Evolutionary conservation across 2,113 vertebrate genomes (phyloP), one percentile per base, ranked within the genome.

Genomic region (Psephotus haematonotus): DNA sequence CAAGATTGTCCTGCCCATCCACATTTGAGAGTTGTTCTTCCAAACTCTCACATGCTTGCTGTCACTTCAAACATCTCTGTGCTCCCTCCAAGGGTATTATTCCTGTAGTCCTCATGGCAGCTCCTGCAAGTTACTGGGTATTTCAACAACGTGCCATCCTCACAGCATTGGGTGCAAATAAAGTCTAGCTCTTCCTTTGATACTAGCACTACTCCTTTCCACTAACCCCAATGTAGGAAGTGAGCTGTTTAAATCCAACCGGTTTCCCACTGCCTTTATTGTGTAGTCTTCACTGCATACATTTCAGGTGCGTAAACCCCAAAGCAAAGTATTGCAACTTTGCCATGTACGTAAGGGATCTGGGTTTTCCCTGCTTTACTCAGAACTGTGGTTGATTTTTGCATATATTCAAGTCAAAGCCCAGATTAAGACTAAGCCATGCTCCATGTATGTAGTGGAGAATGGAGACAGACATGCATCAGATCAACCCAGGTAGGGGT

Each of bases 401-500:
- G 8, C 9, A 10, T 33, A 14, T 53, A 71, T 35, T 41, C 27
- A 29, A 53, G 31, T 18, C 22, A 69, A 59, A 9, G 5, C 18
- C 43, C 50, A 28, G 31, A 10, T 67, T 50, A 79, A 85, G 91
- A 65, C 33, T 53, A 82, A 59, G 7, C 53, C 37, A 17, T 41
- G 41, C 2, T 83, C 18, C 1, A 0, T 52, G 59, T 59, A 37
- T 37, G 37, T 37, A 37, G 37, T 37, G 37, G 37, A 37, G 37
- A 53, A 88, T 10, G 9, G 13, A 50, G 75, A 25, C 41, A 77
- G 17, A 11, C 33, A 35, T 60, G 46, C 11, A n/a, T 35, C 55
- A 59, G 2, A 74, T 13, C 0, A 0, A 46, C 15, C 11, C 19
- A 19, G 46, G 10, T 27, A 20, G 11, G 13, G 10, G 2, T 47